phyloP scores from a whole-genome alignment of 2,797 vertebrate species.

The Novumbra hubbsi region DNA sequence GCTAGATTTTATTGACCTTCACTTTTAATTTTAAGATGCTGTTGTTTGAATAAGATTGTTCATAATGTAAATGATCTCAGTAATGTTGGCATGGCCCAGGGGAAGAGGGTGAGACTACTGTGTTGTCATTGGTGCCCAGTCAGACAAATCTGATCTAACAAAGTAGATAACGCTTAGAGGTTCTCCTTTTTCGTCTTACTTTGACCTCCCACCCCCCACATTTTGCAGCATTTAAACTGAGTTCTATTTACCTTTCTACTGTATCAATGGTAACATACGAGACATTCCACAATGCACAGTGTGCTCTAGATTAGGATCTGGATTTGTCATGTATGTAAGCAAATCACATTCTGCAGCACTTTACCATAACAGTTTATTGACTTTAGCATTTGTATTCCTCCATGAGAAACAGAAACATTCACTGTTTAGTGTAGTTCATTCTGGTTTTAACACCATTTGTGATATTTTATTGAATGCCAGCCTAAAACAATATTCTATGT shows the following conservation, averaged over 20 bases:
- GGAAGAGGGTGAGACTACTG: too few species aligned
- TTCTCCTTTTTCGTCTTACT: too few species aligned
- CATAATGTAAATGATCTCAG: neutral
- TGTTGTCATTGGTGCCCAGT: too few species aligned
- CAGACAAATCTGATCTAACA: too few species aligned
- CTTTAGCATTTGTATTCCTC: neutral
- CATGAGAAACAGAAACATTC: constrained; percentile 12
- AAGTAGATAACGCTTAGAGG: too few species aligned
- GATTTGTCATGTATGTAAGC: constrained; percentile 14
- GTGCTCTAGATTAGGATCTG: constrained; percentile 29
- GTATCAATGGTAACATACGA: neutral
- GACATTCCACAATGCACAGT: constrained; percentile 3
- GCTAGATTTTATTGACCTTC: neutral
- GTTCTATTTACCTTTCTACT: too few species aligned
- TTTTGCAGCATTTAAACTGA: too few species aligned
- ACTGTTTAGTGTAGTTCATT: constrained; percentile 24
- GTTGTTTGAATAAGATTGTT: neutral
- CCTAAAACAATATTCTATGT: constrained; percentile 30
- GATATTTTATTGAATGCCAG: constrained; percentile 37
- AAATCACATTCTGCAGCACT: constrained; percentile 42
- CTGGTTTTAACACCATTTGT: constrained; percentile 7
- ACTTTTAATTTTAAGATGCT: neutral
- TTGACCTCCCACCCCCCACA: too few species aligned
- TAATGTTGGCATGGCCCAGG: too few species aligned
- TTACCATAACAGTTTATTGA: constrained; percentile 45